Evolutionary conservation across 1,140 invertebrate genomes (phyloP), one percentile per base, ranked within the genome.

Genomic region (Solenopsis fugax): DNA sequence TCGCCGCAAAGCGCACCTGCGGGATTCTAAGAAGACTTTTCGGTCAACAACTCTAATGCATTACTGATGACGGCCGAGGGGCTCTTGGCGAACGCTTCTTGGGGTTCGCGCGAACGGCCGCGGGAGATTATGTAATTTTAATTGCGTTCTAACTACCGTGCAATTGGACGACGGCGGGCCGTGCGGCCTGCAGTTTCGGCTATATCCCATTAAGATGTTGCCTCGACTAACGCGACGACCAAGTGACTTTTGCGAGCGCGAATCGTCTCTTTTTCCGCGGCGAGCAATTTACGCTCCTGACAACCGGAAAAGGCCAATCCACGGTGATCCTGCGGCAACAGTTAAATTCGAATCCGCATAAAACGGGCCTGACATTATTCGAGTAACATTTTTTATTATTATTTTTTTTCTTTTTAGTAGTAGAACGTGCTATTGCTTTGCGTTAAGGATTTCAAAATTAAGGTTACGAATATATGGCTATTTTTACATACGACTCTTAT

Each of bases 71-170:
- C 29, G 60, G 45, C 60, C 86, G 81, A 89, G 2, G 34, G n/a
- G 24, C 64, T 37, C 58, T 88, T 12, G 54, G 50, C 54, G 50
- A 72, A 58, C 21, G 9, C 65, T 34, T 21, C 34, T 58, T 52
- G 18, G 29, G 34, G 37, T 21, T 62, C 21, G 71, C 24, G 76
- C 73, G 71, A 75, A 1, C 75, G 54, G 64, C 41, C 62, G 62
- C 81, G 78, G 4, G 56, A 24, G 58, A 90, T 91, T 87, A 89
- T 87, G 75, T 89, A 91, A 89, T 67, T 91, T 91, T 91, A 91
- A 91, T 91, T 89, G 90, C 87, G 56, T 89, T 89, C 89, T 91
- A 91, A 91, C 90, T 91, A 89, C 87, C 90, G 90, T 90, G 86
- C 89, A 86, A 90, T 84, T 90, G 76, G 37, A 67, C 45, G 50